phyloP scores from a whole-genome alignment of 1,140 invertebrate genomes.

The Brachionus angularis region DNA sequence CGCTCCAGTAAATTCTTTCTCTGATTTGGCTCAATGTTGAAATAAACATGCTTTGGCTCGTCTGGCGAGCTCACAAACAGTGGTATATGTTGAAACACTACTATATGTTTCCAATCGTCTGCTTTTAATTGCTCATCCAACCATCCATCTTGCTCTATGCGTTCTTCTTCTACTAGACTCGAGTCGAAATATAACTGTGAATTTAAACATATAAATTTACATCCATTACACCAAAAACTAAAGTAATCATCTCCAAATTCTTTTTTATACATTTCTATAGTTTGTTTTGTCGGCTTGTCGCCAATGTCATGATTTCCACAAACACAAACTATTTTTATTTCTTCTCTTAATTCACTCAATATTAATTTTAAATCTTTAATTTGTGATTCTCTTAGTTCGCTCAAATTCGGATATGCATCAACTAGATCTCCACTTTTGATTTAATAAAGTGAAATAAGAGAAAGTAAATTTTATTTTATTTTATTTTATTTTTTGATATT shows the following conservation, averaged over 20 bases:
- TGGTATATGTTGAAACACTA: slow-evolving; percentile 64
- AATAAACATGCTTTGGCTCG: slow-evolving; percentile 57
- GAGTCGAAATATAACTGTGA: slow-evolving; percentile 59
- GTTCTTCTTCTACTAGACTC: slow-evolving; percentile 49
- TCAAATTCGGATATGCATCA: slow-evolving; percentile 56
- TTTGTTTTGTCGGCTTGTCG: slow-evolving; percentile 58
- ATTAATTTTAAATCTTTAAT: slow-evolving; percentile 47
- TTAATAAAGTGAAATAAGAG: slow-evolving; percentile 1
- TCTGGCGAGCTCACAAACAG: slow-evolving; percentile 59
- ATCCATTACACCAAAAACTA: slow-evolving; percentile 61
- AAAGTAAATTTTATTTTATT: no score
- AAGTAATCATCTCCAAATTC: slow-evolving; percentile 64
- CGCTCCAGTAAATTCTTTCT: slow-evolving; percentile 58
- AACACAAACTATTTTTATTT: slow-evolving; percentile 61
- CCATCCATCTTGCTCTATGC: slow-evolving; percentile 59
- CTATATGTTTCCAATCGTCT: slow-evolving; percentile 49
- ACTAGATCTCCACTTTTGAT: slow-evolving; percentile 59
- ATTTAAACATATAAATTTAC: slow-evolving; percentile 63
- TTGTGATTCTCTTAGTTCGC: slow-evolving; percentile 51
- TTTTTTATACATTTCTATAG: slow-evolving; percentile 54
- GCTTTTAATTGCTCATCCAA: slow-evolving; percentile 52
- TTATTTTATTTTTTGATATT: no score
- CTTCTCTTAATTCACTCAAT: slow-evolving; percentile 56
- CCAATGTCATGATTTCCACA: slow-evolving; percentile 65
- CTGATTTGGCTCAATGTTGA: slow-evolving; percentile 55